A percentile compares a stretch with the other conserved stretches of the same genome.
These are phyloP conservation scores for Melieria omissa DNA, from an alignment of 2,888 invertebrate species.

Conservation along the genomic window DNA sequence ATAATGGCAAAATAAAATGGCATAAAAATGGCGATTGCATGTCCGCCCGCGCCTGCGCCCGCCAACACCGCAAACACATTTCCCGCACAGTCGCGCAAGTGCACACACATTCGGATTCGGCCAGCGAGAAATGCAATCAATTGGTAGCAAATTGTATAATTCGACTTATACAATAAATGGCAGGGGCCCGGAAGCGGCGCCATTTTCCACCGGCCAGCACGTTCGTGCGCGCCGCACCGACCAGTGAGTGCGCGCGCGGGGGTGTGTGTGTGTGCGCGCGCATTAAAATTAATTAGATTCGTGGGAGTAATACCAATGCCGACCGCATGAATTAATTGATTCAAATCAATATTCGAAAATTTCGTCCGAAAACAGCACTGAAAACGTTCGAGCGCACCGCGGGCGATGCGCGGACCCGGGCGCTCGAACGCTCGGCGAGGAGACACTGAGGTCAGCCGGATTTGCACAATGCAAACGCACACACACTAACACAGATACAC, in stretches of 20 bases:
- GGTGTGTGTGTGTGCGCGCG: conserved; percentile 58
- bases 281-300: conserved; percentile 68
- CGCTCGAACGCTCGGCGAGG: too few relatives aligned
- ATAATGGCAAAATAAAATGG: conserved; percentile 23
- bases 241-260: neutral
- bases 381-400: conserved; percentile 34
- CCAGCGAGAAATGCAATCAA: conserved; percentile 51
- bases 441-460: conserved; percentile 11
- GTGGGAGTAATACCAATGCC: conserved; percentile 65
- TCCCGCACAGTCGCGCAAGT: conserved; percentile 3
- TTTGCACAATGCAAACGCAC: conserved; percentile 4
- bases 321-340: conserved; percentile 67
- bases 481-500: conserved; percentile 15
- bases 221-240: neutral
- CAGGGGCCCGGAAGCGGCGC: conserved; percentile 2
- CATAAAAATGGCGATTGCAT: too few relatives aligned
- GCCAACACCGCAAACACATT: conserved; percentile 15
- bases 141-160: conserved; percentile 57
- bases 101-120: neutral
- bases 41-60: too few relatives aligned
- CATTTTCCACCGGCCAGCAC: neutral
- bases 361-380: conserved; percentile 49
- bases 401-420: too few relatives aligned
- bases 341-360: conserved; percentile 67
- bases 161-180: conserved; percentile 49